Base-by-base conservation (phyloP, 2,113 vertebrate species). In the Lophochroa leadbeateri region DNA sequence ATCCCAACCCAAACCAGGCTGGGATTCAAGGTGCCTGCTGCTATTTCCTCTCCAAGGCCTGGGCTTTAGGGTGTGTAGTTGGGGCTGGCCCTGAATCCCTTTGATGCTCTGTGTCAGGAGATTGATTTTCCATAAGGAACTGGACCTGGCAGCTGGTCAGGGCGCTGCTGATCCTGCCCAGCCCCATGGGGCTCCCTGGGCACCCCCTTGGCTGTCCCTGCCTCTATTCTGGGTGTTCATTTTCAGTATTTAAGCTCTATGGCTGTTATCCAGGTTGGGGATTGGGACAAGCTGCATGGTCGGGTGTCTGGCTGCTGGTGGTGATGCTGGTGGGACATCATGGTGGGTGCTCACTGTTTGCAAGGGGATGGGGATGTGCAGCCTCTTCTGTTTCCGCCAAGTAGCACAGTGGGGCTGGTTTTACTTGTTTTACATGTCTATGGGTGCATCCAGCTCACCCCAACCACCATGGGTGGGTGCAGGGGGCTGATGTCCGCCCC, bases 401-500 rank as follows among this genome's bases (percentile, higher is more conserved):
- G 16, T 13, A 15, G 12, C 11, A 16, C 25, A 31, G 21, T 18
- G 14, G 13, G 29, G 24, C 21, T 53, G n/a, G 3, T 25, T 78
- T 31, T 25, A 11, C 17, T 29, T 27, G 13, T 17, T 72, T 17
- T 10, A 5, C 8, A 10, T 13, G 21, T 35, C 12, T 47, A 13
- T 19, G 37, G 49, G 33, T 58, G 55, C 39, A 31, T 25, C 52
- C 52, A 58, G 50, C 27, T 69, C 21, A 16, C 46, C 28, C 46
- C 29, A 71, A 0, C 28, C 17, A 7, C 0, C 0, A 23, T 1
- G 17, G 25, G 20, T 41, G n/a, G 25, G 44, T 0, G 0, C 7
- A 2, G 17, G 33, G n/a, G n/a, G 35, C 8, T 21, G n/a, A 14
- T 31, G 33, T 10, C 9, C 3, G n/a, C 37, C 4, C 58, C 3